Conservation (phyloP, 1,140 invertebrate species). For the Hycleus phaleratus region DNA sequence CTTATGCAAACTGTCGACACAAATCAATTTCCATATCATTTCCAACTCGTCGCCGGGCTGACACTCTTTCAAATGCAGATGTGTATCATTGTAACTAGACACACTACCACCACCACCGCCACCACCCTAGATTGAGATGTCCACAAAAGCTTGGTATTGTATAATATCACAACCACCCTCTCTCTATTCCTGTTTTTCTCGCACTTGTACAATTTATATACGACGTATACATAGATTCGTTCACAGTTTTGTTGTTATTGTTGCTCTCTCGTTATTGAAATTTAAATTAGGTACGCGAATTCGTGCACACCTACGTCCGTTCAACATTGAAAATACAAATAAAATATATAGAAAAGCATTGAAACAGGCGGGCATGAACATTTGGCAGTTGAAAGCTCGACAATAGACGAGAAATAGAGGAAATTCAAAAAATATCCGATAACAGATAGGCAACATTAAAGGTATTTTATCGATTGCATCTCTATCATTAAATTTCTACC, state of each 20-base stretch:
- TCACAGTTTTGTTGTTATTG: background rate
- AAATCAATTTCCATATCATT: conserved; percentile 35
- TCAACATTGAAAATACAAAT: too few species aligned
- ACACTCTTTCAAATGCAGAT: conserved; percentile 35
- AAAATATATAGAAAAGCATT: too few species aligned
- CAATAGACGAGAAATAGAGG: too few species aligned
- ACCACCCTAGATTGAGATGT: conserved; percentile 28
- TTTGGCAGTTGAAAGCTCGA: too few species aligned
- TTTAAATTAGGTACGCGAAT: background rate
- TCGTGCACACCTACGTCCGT: background rate
- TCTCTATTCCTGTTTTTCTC: background rate
- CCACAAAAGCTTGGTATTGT: conserved; percentile 27
- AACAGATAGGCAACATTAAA: too few species aligned
- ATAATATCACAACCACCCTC: conserved; percentile 7
- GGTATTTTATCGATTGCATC: too few species aligned
- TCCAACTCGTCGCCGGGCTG: conserved; percentile 26
- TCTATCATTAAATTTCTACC: too few species aligned
- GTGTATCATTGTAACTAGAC: conserved; percentile 33
- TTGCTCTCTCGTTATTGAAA: background rate
- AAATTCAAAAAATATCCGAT: too few species aligned
- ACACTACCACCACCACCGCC: conserved; percentile 22
- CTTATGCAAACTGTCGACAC: conserved; percentile 20
- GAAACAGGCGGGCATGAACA: too few species aligned
- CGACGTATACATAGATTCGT: background rate
- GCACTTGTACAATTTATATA: background rate